phyloP scores from a whole-genome alignment of 2,797 vertebrate genomes.

The Sus cebifrons region DNA sequence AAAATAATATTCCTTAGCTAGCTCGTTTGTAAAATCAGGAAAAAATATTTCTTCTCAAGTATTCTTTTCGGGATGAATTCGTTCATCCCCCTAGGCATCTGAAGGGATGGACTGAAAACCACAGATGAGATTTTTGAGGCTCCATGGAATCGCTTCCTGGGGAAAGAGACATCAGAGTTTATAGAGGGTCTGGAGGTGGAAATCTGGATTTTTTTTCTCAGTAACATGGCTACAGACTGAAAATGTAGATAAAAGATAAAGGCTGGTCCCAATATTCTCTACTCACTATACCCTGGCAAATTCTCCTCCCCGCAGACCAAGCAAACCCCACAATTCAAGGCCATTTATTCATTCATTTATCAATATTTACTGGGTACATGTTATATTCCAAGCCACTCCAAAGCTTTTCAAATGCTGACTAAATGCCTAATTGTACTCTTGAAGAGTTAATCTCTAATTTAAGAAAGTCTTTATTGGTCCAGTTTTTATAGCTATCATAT shows the following conservation, averaged over 20 bases:
- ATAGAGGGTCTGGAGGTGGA: neutral
- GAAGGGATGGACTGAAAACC: conserved; percentile 30
- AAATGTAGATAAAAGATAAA: conserved; percentile 49
- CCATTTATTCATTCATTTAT: conserved; percentile 34
- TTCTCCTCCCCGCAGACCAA: neutral
- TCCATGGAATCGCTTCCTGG: conserved; percentile 19
- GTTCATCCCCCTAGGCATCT: conserved; percentile 64
- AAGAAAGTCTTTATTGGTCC: conserved; percentile 50
- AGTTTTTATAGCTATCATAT: neutral
- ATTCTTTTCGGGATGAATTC: conserved; percentile 75
- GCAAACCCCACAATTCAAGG: conserved; percentile 28
- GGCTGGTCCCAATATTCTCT: neutral
- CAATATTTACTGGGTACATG: conserved; percentile 52
- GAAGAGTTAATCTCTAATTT: conserved; percentile 64
- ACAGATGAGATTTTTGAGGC: conserved; percentile 24
- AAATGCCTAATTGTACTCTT: conserved; percentile 41
- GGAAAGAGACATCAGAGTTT: conserved; percentile 45
- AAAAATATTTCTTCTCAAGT: conserved; percentile 63
- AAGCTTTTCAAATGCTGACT: conserved; percentile 63
- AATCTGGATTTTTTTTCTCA: conserved; percentile 61
- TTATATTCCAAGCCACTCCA: neutral
- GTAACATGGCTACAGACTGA: neutral
- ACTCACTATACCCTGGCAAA: neutral
- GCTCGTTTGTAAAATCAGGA: conserved; percentile 76
- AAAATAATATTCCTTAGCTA: conserved; percentile 78